Evolutionary conservation across 2,888 invertebrate species (phyloP).

Genomic region (Clusia tigrina): DNA sequence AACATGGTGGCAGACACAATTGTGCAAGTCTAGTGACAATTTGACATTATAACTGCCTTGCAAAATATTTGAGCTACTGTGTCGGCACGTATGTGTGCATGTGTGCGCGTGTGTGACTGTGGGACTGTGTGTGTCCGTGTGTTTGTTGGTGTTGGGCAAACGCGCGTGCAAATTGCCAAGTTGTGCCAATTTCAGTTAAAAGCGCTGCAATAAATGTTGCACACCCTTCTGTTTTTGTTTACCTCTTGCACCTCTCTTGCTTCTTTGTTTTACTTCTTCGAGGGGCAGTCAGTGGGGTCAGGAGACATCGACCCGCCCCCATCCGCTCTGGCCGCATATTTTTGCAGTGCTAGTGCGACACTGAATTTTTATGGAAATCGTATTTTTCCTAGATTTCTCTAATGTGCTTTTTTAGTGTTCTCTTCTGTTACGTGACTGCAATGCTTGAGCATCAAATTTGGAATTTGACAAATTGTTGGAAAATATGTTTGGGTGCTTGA

Average conservation of each 20-base stretch:
- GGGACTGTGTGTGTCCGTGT: neutral
- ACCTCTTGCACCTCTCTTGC: neutral
- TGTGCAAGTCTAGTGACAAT: neutral
- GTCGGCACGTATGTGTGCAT: neutral
- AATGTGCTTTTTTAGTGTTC: too few species aligned
- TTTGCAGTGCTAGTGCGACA: neutral
- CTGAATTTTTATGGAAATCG: neutral
- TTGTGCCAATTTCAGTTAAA: conserved; percentile 28
- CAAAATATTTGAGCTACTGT: neutral
- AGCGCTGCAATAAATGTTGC: conserved; percentile 17
- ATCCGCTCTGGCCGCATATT: too few species aligned
- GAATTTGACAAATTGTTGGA: conserved; percentile 18
- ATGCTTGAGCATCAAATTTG: conserved; percentile 16
- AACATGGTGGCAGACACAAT: neutral
- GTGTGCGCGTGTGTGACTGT: neutral
- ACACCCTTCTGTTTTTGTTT: neutral
- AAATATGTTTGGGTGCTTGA: neutral
- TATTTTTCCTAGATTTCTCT: conserved; percentile 16
- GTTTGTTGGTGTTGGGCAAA: conserved; percentile 18
- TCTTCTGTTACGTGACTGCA: conserved; percentile 21
- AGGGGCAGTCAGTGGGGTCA: too few species aligned
- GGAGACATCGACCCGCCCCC: too few species aligned
- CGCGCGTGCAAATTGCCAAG: conserved; percentile 36
- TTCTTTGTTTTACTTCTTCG: conserved; percentile 1
- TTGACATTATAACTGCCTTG: too few species aligned